Evolutionary conservation across 2,797 vertebrate species (phyloP).

Genomic region (Harpagifer antarcticus): DNA sequence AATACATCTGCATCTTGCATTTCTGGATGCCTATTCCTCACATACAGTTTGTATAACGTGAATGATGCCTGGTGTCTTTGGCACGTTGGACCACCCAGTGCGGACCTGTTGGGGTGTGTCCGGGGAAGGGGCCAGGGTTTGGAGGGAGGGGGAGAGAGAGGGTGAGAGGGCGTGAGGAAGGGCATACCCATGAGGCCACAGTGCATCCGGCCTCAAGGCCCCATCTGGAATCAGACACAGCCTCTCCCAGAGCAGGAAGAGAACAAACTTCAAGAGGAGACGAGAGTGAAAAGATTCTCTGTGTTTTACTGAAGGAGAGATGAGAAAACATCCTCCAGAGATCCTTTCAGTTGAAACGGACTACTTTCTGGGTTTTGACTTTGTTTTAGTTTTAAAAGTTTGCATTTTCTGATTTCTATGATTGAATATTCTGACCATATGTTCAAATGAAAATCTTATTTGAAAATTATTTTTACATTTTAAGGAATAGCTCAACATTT

Average conservation of each 20-base stretch:
- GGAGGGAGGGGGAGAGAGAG: conserved; percentile 9
- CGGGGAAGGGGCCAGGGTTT: conserved; percentile 10
- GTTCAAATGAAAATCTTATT: no score
- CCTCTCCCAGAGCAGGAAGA: conserved; percentile 70
- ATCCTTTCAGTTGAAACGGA: not conserved
- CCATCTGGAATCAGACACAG: conserved; percentile 71
- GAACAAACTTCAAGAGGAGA: conserved; percentile 15
- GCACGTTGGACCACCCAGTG: conserved; percentile 54
- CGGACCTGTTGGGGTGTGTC: conserved; percentile 63
- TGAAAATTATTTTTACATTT: no score
- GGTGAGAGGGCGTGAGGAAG: conserved; percentile 58
- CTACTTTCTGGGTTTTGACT: not conserved
- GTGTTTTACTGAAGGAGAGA: conserved; percentile 32
- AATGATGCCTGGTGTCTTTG: conserved; percentile 4
- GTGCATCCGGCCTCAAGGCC: conserved; percentile 72
- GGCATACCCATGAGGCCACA: conserved; percentile 68
- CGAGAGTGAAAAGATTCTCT: conserved; percentile 23
- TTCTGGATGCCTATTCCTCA: not conserved
- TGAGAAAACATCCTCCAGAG: not conserved
- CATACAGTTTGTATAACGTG: not conserved
- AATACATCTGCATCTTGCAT: not conserved
- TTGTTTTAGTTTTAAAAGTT: not conserved
- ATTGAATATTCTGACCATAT: no score
- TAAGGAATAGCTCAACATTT: no score
- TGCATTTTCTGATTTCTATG: no score